Evolutionary conservation across 2,113 vertebrate species (phyloP), one percentile per base, ranked within the genome.

Genomic region (Nibea albiflora): DNA sequence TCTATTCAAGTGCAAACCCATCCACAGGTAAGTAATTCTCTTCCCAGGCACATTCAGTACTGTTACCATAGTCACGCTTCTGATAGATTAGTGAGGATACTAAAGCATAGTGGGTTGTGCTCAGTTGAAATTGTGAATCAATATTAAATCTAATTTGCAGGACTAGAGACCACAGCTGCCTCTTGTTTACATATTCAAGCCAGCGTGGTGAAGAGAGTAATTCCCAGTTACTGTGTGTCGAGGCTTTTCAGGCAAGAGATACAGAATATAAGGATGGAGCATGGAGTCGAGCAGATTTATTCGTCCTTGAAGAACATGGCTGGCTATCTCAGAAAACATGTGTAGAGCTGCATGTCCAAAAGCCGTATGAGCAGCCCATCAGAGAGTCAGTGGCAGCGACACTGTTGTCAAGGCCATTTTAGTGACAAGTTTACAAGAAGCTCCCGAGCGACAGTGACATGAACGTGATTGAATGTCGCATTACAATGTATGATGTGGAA

Each of bases 131-230:
- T 31, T 69, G 75, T 79, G 85, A 90, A 85, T 94, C 93, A 80
- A 93, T 93, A 93, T 82, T 61, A 92, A 90, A 92, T 93, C 82
- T 85, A 92, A 86, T 93, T 92, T 90, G 83, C 78, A 92, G 83
- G 78, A 83, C 74, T 85, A 81, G 80, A 84, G 88, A 91, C 88
- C 78, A 54, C 84, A 74, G 83, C 85, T 79, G 90, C 79, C 80
- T 85, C 87, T 85, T 92, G 91, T 92, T 94, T 88, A 81, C 16
- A 42, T 83, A 94, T 94, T 92, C 85, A 86, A 69, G 69, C 72
- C 84, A 70, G 58, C 24, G 54, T 50, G 20, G 80, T 76, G 82
- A 80, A 50, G 84, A 50, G 84, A 89, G 76, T 88, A 88, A 91
- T 90, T 89, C 81, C 79, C 47, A 35, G 24, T 83, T 81, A 87